Base-by-base conservation (phyloP, 2,113 vertebrate species). In the Propithecus coquereli region DNA sequence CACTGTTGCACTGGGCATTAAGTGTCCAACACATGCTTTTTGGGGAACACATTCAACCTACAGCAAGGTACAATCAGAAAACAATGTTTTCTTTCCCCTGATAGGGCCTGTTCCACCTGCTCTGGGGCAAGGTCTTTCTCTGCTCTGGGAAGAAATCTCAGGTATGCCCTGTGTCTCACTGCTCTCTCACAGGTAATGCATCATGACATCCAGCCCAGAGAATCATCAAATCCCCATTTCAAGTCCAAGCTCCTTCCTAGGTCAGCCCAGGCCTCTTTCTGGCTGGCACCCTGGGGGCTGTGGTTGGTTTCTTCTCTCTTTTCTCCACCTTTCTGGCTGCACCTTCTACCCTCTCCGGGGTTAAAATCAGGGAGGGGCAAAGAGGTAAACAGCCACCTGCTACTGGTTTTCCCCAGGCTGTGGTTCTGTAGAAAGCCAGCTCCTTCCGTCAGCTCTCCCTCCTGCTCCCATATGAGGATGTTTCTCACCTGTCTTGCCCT, bases 121-220 rank as follows among this genome's bases (percentile, higher is more conserved):
- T 59, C 13, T n/a, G 20, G 30, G n/a, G 32, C 23, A 52, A 43
- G 27, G 5, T 73, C 5, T 1, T 74, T 18, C n/a, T 50, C 61
- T 2, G 25, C 27, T 40, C 68, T 37, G 22, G 4, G 3, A 7
- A 1, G 40, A 71, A 54, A 27, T 52, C 84, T 65, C 45, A 65
- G 70, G 45, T 23, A 4, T 54, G 13, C 0, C 6, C 37, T 0
- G 0, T 23, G n/a, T 17, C 25, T 71, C 47, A 32, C 54, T 10
- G 10, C 45, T 52, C 77, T 37, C 8, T 65, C 43, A 57, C 45
- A 25, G 4, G 54, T 54, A 16, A 50, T 70, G 34, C 25, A 8
- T 25, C 25, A 63, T 11, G 6, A 17, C 47, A 20, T 47, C n/a
- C 32, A 25, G 12, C 45, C 30, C 50, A 65, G 0, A 22, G 17